Evolutionary conservation across 2,113 vertebrate genomes (phyloP).

Genomic region (human (Homo sapiens)): DNA sequence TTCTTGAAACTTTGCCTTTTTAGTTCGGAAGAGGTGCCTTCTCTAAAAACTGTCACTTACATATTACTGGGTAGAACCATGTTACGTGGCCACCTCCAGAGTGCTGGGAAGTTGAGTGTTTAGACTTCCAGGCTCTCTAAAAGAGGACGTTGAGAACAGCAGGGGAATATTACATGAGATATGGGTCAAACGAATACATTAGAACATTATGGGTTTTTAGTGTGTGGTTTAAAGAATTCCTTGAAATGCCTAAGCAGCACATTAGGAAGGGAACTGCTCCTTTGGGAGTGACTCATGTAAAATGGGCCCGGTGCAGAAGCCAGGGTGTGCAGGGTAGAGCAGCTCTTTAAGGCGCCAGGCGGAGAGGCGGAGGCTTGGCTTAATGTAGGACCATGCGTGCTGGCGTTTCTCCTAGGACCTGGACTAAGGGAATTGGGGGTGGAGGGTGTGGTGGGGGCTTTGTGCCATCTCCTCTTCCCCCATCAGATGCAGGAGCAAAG

Average conservation of each 20-base stretch:
- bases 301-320: background rate
- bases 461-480: background rate
- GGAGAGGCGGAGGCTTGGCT: background rate
- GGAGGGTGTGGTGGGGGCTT: rapidly evolving
- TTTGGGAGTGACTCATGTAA: background rate
- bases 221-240: background rate
- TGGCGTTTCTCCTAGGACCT: background rate
- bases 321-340: rapidly evolving
- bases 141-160: background rate
- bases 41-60: background rate
- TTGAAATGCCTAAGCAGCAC: background rate
- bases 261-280: background rate
- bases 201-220: background rate
- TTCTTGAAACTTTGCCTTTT: background rate
- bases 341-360: rapidly evolving
- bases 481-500: background rate
- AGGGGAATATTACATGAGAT: background rate
- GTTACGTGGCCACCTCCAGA: background rate
- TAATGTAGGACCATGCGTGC: rapidly evolving
- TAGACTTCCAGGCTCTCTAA: background rate
- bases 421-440: background rate
- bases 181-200: background rate
- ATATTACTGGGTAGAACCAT: background rate
- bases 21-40: background rate
- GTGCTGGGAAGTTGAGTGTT: background rate